Evolutionary conservation across 2,797 vertebrate species (phyloP).

Genomic region (Hybognathus amarus): DNA sequence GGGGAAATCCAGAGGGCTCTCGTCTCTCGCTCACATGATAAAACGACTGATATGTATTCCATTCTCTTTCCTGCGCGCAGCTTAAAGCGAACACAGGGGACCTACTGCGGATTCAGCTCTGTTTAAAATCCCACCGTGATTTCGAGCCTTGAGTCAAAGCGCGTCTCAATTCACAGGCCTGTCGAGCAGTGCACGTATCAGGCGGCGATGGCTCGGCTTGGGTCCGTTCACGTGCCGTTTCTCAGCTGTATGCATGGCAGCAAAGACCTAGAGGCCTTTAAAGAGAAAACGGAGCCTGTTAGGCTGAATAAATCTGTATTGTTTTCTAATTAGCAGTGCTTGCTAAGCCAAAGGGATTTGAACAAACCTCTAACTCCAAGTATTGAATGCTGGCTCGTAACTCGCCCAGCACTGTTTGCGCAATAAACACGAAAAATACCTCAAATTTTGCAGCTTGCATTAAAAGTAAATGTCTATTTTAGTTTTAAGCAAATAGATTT

Average conservation of each 20-base stretch:
- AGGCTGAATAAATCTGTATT: slow-evolving; percentile 15
- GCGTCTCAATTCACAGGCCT: slow-evolving; percentile 39
- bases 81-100: slow-evolving; percentile 37
- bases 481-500: slow-evolving; percentile 3
- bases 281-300: background rate
- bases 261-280: slow-evolving; percentile 24
- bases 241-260: background rate
- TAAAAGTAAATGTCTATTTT: background rate
- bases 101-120: slow-evolving; percentile 27
- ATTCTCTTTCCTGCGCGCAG: slow-evolving; percentile 29
- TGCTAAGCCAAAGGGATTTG: slow-evolving; percentile 10
- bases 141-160: slow-evolving; percentile 29
- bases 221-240: slow-evolving; percentile 1
- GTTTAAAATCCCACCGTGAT: slow-evolving; percentile 21
- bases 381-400: background rate
- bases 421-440: slow-evolving; percentile 9
- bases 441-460: background rate
- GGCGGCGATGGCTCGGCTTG: slow-evolving; percentile 2
- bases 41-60: slow-evolving; percentile 54
- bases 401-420: background rate
- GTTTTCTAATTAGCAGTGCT: slow-evolving; percentile 15
- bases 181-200: background rate
- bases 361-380: slow-evolving; percentile 5
- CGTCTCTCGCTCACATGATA: slow-evolving; percentile 38
- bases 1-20: slow-evolving; percentile 31